Base-by-base conservation (phyloP, 2,797 vertebrate genomes). In the Streptopelia turtur region DNA sequence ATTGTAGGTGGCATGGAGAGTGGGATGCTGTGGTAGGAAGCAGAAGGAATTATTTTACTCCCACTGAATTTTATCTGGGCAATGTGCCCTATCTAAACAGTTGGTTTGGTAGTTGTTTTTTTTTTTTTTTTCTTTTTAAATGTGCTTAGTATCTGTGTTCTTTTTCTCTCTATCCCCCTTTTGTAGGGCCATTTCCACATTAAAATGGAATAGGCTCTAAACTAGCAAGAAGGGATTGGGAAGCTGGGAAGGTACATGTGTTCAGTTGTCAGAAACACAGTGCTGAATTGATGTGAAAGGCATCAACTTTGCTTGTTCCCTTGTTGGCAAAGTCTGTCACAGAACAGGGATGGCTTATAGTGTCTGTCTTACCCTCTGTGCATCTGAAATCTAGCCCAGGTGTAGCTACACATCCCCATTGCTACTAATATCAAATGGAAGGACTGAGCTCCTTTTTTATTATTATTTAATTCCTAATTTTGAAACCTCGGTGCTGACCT, bases 61-160 rank as follows among this genome's bases (percentile, higher is more conserved):
- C 75, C 53, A 89, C 86, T 95, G 69, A 84, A 90, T 95, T 92
- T 80, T 93, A 49, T 95, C 83, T 96, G 93, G 94, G 96, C 93
- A 95, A 30, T 0, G 0, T 91, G 93, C 92, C 94, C 69, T 90
- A 15, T 95, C 70, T 75, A 90, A 96, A 92, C 94, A 92, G 88
- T 95, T 95, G 94, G 87, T 85, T 87, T 80, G 76, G 75, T 82
- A 84, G 90, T 14, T 15, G 41, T 41, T 33, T 87, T 86, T 78
- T 83, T 5, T 39, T 43, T 43, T 24, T 52, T 25, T 50, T 15
- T 52, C 91, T 55, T 74, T 79, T 81, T 59, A 41, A 65, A 76
- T 41, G n/a, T 78, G 43, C n/a, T 88, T 78, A 52, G 52, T 95
- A 69, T 94, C 57, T 69, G 37, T 43, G 56, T 35, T 79, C 49